Percentiles rank a stretch among this genome's conserved stretches.
Evolutionary conservation across 2,888 invertebrate species (phyloP).

Genomic region (Meteorus colon): DNA sequence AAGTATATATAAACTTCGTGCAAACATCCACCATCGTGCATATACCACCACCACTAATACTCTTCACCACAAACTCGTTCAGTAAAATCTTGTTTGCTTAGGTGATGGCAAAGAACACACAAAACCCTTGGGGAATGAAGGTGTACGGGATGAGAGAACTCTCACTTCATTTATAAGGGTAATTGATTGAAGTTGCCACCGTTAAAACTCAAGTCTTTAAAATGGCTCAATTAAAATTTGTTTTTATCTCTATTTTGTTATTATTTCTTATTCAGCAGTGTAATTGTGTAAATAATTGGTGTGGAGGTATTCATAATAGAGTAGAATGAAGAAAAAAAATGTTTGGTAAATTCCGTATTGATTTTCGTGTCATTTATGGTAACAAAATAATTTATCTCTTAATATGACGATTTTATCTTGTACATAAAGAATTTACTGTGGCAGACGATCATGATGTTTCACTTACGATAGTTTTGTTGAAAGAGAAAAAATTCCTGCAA

Average conservation of each 20-base stretch:
- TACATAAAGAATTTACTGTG: neutral
- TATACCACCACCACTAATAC: slow-evolving; percentile 8
- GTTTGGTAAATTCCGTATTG: neutral
- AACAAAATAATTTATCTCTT: neutral
- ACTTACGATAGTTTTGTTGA: neutral
- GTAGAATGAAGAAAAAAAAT: neutral
- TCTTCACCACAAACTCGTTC: slow-evolving; percentile 17
- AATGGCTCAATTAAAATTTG: neutral
- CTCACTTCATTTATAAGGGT: slow-evolving; percentile 15
- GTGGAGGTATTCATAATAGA: neutral
- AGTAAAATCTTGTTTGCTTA: slow-evolving; percentile 39
- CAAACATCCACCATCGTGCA: neutral
- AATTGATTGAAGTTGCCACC: neutral
- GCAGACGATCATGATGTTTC: neutral
- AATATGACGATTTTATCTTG: neutral
- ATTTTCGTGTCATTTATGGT: neutral
- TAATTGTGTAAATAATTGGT: too few species aligned
- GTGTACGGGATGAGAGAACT: neutral
- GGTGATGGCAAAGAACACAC: slow-evolving; percentile 11
- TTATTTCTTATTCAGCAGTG: too few species aligned
- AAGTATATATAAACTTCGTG: neutral
- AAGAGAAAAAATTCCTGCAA: neutral
- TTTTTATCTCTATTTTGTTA: too few species aligned
- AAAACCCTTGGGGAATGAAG: neutral
- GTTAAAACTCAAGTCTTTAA: neutral